Evolutionary conservation across 2,888 invertebrate species (phyloP).

Genomic region (Crepidodera aurea): DNA sequence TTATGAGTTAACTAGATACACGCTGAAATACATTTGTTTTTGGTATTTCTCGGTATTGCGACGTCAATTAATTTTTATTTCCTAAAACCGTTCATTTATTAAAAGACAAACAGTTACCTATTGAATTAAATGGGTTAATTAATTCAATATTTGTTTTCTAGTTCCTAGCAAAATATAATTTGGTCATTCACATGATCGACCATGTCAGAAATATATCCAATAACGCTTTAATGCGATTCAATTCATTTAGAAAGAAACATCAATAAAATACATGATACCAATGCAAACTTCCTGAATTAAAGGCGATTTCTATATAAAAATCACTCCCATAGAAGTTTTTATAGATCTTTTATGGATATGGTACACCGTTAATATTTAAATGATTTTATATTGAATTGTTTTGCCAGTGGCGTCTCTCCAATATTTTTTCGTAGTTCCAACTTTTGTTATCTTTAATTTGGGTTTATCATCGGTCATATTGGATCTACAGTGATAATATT

Average conservation of each 20-base stretch:
- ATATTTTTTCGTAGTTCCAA: no score
- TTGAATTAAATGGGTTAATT: conserved; percentile 13
- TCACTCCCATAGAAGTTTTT: conserved; percentile 45
- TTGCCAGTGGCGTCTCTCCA: conserved; percentile 42
- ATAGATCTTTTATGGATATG: conserved; percentile 46
- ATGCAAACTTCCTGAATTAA: conserved; percentile 46
- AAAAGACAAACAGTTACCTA: background rate
- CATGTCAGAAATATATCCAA: conserved; percentile 23
- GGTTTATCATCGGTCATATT: no score
- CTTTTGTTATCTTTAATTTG: no score
- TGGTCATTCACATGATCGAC: conserved; percentile 20
- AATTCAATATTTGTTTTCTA: conserved; percentile 16
- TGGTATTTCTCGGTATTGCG: background rate
- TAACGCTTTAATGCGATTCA: conserved; percentile 29
- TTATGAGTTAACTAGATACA: no score
- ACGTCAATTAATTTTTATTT: background rate
- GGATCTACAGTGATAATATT: no score
- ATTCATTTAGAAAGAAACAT: conserved; percentile 36
- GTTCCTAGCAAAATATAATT: conserved; percentile 7
- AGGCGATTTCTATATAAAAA: conserved; percentile 47
- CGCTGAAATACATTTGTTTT: background rate
- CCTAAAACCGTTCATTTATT: background rate
- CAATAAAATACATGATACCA: conserved; percentile 41
- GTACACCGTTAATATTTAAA: conserved; percentile 56
- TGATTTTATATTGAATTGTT: conserved; percentile 53